Percentiles rank a stretch among this genome's conserved stretches.
Conservation (phyloP, 1,140 invertebrate genomes). For the Rhyzopertha dominica region DNA sequence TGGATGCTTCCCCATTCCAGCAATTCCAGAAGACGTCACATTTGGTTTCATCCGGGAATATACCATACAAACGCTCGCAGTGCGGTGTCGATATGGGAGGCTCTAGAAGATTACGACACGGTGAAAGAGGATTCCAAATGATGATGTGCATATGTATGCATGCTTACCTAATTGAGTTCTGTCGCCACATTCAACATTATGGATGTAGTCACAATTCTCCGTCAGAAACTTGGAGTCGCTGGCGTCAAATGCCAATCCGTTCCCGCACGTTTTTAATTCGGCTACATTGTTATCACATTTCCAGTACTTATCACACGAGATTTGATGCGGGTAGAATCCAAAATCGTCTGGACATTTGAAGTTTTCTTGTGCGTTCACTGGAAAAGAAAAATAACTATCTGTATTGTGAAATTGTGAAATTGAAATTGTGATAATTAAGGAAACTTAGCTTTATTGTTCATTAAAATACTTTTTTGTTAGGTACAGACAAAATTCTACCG, state of each 20-base stretch:
- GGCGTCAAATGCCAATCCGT: slow-evolving; percentile 88
- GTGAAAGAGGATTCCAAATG: too few relatives aligned
- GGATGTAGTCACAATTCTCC: slow-evolving; percentile 92
- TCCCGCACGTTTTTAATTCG: slow-evolving; percentile 88
- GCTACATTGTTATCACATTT: slow-evolving; percentile 86
- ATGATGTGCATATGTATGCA: neutral
- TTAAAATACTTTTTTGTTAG: too few relatives aligned
- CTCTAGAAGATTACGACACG: too few relatives aligned
- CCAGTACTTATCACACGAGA: slow-evolving; percentile 93
- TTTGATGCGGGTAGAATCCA: slow-evolving; percentile 86
- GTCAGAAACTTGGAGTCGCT: slow-evolving; percentile 82
- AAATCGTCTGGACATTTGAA: slow-evolving; percentile 94
- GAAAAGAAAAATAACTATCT: slow-evolving; percentile 45
- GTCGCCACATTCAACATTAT: slow-evolving; percentile 92
- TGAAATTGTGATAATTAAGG: too few relatives aligned
- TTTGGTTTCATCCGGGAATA: slow-evolving; percentile 83
- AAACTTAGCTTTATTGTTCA: too few relatives aligned
- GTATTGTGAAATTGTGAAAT: too few relatives aligned
- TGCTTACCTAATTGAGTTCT: slow-evolving; percentile 72
- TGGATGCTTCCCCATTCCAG: slow-evolving; percentile 90
- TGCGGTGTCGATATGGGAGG: slow-evolving; percentile 80
- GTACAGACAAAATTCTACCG: too few relatives aligned
- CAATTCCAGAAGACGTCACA: slow-evolving; percentile 95
- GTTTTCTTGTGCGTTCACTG: slow-evolving; percentile 67
- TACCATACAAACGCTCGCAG: slow-evolving; percentile 83